Evolutionary conservation across 37 sponge, comb jelly and placozoan species (phyloP).

Genomic region (Dysidea cf. avara): DNA sequence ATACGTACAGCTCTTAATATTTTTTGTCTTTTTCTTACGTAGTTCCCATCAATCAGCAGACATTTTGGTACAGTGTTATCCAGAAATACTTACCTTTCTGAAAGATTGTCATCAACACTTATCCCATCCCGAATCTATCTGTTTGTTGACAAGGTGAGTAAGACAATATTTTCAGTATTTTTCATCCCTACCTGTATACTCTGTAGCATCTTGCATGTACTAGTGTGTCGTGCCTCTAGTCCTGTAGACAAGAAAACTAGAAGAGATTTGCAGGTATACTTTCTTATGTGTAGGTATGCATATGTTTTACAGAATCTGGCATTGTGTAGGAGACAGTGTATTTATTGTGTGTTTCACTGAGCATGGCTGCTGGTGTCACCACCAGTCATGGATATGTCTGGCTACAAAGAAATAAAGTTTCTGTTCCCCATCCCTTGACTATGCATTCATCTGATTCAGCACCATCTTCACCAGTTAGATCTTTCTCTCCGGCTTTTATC

Average conservation of each 20-base stretch:
- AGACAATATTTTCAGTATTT: no score
- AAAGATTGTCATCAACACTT: conserved; percentile 15
- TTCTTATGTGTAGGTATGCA: no score
- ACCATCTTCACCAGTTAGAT: no score
- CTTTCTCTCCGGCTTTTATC: conserved; percentile 6
- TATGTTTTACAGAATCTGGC: no score
- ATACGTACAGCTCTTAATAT: not conserved
- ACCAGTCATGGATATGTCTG: no score
- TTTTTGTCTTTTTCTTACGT: not conserved
- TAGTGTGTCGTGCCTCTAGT: conserved; percentile 53
- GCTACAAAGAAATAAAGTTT: no score
- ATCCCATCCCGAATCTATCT: conserved; percentile 25
- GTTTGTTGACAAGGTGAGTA: conserved; percentile 68
- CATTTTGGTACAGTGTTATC: conserved; percentile 15
- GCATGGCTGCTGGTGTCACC: no score
- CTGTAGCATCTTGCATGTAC: conserved; percentile 57
- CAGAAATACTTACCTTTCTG: conserved; percentile 28
- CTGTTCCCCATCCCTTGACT: no score
- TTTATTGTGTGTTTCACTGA: no score
- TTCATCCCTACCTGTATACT: no score
- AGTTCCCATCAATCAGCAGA: conserved; percentile 48
- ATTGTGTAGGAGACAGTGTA: no score
- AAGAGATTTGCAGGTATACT: conserved; percentile 54
- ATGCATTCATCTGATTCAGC: no score
- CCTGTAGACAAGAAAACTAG: conserved; percentile 59